Base-by-base conservation (phyloP, 2,797 vertebrate species). In the Acomys russatus region DNA sequence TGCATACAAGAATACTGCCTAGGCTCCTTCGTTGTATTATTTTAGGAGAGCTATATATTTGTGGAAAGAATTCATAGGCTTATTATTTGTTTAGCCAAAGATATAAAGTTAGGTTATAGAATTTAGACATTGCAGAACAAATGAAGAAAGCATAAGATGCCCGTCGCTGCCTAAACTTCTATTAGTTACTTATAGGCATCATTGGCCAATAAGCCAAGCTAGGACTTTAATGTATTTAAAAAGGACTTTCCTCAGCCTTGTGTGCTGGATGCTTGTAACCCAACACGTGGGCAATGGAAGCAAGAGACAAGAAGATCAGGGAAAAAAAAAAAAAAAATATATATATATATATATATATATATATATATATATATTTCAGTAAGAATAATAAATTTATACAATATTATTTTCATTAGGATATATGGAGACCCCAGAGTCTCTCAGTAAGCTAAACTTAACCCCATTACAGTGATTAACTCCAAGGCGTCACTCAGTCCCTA, bases 31-130 rank as follows among this genome's bases (percentile, higher is more conserved):
- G 68, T 64, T 83, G 56, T 11, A 33, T 80, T 86, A 73, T 86
- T 88, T 54, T n/a, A 86, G 28, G 6, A 73, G 9, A 86, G 23
- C 28, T 74, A 2, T 33, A 0, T 82, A 51, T 61, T 86, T 51
- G 7, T 82, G 4, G 83, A 80, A 86, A 84, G 51, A 56, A 23
- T 66, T n/a, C n/a, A 18, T 66, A 91, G 49, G 63, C 33, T 89
- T 85, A 84, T 1, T 25, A 25, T 14, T 77, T 82, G 51, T 63
- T 84, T 90, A 85, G 44, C 3, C 10, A 87, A 88, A 20, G 5
- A 18, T 89, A 49, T 33, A 87, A 93, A 88, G 92, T 84, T 89
- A 35, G n/a, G 20, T 54, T 90, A 5, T 71, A 92, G 14, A n/a
- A 22, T 35, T 20, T 22, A 14, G 30, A 9, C 38, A 38, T 51